Percentiles rank a stretch among this genome's conserved stretches.
These are phyloP conservation scores for Cheiracanthium punctorium DNA, from an alignment of 2,888 invertebrate genomes.

Conservation along the genomic window DNA sequence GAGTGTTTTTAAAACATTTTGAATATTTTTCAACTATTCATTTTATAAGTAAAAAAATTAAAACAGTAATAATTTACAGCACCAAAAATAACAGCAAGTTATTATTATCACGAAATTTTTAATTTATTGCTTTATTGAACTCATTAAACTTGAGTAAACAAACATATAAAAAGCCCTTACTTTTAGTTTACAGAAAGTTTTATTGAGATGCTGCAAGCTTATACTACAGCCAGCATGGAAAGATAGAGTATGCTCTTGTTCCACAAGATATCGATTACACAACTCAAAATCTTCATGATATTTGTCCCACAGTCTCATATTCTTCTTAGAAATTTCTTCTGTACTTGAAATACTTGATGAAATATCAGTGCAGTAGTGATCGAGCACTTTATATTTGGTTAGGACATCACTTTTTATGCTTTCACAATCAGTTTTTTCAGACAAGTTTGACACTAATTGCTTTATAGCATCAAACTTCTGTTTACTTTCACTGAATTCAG, in stretches of 20 bases:
- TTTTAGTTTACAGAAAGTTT: constrained; percentile 11
- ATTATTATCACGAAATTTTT: too few relatives aligned
- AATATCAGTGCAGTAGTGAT: background rate
- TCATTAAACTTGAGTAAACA: too few relatives aligned
- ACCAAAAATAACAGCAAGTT: too few relatives aligned
- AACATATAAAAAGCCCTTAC: constrained; percentile 29
- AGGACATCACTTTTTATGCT: background rate
- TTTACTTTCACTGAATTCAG: background rate
- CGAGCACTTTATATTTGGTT: background rate
- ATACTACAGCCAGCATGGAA: constrained; percentile 7
- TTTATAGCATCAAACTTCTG: background rate
- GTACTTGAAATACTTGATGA: background rate
- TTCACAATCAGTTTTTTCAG: background rate
- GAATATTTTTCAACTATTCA: too few relatives aligned
- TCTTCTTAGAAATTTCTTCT: background rate
- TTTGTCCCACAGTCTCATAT: constrained; percentile 16
- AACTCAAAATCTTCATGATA: constrained; percentile 29
- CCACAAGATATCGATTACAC: background rate
- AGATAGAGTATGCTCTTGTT: constrained; percentile 8
- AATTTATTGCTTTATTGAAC: too few relatives aligned
- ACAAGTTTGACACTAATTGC: background rate
- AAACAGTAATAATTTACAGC: too few relatives aligned
- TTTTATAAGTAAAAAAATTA: too few relatives aligned
- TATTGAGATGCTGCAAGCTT: constrained; percentile 14
- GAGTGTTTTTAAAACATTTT: too few relatives aligned